Evolutionary conservation across 1,140 invertebrate species (phyloP), one percentile per base, ranked within the genome.

Genomic region (Thrips palmi): DNA sequence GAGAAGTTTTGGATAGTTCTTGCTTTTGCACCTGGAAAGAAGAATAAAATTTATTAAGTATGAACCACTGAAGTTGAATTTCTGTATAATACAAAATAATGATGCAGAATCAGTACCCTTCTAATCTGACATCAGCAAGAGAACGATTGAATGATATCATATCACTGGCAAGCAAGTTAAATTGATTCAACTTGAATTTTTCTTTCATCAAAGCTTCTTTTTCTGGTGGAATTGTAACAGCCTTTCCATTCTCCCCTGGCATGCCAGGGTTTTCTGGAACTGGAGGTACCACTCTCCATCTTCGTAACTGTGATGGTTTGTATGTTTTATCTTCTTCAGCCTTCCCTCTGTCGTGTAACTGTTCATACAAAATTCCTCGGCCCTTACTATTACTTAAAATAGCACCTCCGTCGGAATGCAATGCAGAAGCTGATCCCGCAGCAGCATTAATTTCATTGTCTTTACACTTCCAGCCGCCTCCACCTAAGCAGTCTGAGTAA

Each of bases 121-220:
- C 75, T 53, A 93, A 76, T 51, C 96, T 63, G 37, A 97, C 85
- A 65, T 99, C 96, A 14, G 84, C 77, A 11, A 99, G 64, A 5
- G 87, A 89, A 50, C 96, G 68, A 64, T 98, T 98, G 23, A 98
- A 58, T 23, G 91, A 89, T 47, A 99, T 97, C 70, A 87, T 82
- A 61, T 99, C 92, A 59, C 88, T 96, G 31, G 92, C 93, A 54
- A 97, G 60, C 43, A 98, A 64, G 64, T 99, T 99, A 61, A 99
- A 99, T 63, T 99, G 91, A 65, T 97, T 96, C 44, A 91, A 68
- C 58, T 93, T 92, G 58, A 97, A 97, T 54, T 89, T 87, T 49
- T 94, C 86, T 61, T 92, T 80, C 67, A 91, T 86, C 21, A 85
- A 57, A 31, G 72, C 73, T 50, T 94, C 81, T 54, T 82, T 71